Conservation (phyloP, 1,140 invertebrate species). For the Asobara japonica region DNA sequence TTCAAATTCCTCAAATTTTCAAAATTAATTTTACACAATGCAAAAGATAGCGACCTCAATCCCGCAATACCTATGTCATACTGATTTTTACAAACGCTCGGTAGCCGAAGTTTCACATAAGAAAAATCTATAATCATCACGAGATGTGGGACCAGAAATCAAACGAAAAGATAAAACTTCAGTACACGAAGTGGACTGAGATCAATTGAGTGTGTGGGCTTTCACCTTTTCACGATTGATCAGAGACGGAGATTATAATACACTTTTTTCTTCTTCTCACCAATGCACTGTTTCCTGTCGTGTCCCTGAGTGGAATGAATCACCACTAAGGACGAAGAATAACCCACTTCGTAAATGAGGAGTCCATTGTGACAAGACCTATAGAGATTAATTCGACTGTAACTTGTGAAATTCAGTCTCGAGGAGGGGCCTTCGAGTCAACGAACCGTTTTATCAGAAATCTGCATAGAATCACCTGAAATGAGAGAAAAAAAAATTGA, state of each 20-base stretch:
- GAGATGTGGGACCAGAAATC: not conserved
- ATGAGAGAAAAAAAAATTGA: too few relatives aligned
- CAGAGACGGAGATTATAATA: conserved; percentile 14
- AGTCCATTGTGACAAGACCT: not conserved
- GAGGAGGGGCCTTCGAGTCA: not conserved
- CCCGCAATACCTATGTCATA: too few relatives aligned
- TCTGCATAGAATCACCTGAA: too few relatives aligned
- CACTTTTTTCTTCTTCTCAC: not conserved
- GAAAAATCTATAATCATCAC: too few relatives aligned
- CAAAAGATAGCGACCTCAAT: too few relatives aligned
- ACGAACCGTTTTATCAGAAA: too few relatives aligned
- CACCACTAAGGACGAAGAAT: not conserved
- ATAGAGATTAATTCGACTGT: not conserved
- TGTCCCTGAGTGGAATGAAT: not conserved
- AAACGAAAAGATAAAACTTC: conserved; percentile 12
- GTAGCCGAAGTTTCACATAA: too few relatives aligned
- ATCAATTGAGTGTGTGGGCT: conserved; percentile 37
- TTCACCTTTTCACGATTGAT: conserved; percentile 48
- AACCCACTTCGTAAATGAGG: not conserved
- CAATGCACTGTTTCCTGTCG: not conserved
- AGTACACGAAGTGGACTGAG: not conserved
- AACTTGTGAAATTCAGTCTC: not conserved
- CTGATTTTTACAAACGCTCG: too few relatives aligned
- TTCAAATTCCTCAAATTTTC: too few relatives aligned
- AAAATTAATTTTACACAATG: too few relatives aligned